Percentiles rank a stretch among this genome's conserved stretches.
Conservation (phyloP, 2,888 invertebrate genomes). For the Leistus spinibarbis region DNA sequence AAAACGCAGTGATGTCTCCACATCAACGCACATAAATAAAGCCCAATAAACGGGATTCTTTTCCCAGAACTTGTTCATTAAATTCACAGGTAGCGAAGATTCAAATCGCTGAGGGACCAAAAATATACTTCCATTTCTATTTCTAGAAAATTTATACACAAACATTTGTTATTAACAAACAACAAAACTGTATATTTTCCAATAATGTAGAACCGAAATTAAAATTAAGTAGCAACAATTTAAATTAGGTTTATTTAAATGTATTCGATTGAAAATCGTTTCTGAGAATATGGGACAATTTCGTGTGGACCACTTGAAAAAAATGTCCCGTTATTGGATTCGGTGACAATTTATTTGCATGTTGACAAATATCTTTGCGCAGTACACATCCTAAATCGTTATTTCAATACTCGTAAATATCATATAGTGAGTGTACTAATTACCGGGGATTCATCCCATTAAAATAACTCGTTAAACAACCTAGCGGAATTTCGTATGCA, state of each 20-base stretch:
- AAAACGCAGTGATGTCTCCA: conserved; percentile 2
- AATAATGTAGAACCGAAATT: background rate
- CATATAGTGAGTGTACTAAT: background rate
- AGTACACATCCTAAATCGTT: background rate
- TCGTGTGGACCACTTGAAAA: too few species aligned
- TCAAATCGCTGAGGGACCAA: background rate
- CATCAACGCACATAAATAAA: conserved; percentile 32
- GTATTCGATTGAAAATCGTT: too few species aligned
- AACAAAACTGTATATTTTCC: background rate
- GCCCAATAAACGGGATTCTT: conserved; percentile 30
- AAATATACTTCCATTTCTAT: too few species aligned
- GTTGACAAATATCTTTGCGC: background rate
- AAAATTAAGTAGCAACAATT: background rate
- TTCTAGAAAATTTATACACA: too few species aligned
- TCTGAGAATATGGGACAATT: background rate
- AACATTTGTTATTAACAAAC: background rate
- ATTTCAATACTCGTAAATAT: background rate
- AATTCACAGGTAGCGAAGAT: conserved; percentile 35
- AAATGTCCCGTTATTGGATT: too few species aligned
- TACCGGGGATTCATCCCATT: background rate
- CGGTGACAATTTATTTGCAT: background rate
- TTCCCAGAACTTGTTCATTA: conserved; percentile 38
- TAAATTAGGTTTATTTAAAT: background rate
- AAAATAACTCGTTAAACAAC: background rate
- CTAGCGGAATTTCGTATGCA: background rate